phyloP scores from a whole-genome alignment of 2,888 invertebrate species.

The Eupithecia subumbrata region DNA sequence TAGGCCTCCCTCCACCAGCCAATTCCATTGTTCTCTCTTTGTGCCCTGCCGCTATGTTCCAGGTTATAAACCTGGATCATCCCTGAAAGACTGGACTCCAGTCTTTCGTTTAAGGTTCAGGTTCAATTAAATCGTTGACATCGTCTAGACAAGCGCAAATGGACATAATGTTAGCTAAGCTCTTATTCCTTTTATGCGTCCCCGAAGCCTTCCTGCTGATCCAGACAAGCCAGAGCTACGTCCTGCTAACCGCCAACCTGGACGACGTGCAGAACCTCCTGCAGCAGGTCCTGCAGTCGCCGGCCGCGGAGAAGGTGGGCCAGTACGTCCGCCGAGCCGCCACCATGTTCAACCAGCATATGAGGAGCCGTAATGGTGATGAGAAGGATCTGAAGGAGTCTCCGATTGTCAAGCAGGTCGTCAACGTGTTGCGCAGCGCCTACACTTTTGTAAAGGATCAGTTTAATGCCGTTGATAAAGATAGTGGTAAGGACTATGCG shows the following conservation, averaged over 20 bases:
- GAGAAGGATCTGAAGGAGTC: background rate
- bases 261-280: conserved; percentile 65
- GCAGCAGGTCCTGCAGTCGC: conserved; percentile 57
- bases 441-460: background rate
- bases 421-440: background rate
- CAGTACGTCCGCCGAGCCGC: conserved; percentile 55
- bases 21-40: background rate
- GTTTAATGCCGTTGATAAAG: background rate
- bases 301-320: conserved; percentile 52
- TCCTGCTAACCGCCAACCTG: conserved; percentile 67
- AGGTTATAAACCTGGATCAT: too few relatives aligned
- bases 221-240: conserved; percentile 55
- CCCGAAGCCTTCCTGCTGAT: conserved; percentile 33
- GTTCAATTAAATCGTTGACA: too few relatives aligned
- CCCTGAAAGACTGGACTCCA: too few relatives aligned
- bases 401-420: background rate
- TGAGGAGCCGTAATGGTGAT: background rate
- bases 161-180: background rate
- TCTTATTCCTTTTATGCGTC: background rate
- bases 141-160: background rate
- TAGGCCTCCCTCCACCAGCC: background rate
- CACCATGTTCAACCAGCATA: conserved; percentile 52
- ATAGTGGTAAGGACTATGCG: background rate
- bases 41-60: background rate
- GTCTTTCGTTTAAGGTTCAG: too few relatives aligned